These are phyloP conservation scores for Tinea pellionella DNA, from an alignment of 2,888 invertebrate genomes.

Conservation along the genomic window DNA sequence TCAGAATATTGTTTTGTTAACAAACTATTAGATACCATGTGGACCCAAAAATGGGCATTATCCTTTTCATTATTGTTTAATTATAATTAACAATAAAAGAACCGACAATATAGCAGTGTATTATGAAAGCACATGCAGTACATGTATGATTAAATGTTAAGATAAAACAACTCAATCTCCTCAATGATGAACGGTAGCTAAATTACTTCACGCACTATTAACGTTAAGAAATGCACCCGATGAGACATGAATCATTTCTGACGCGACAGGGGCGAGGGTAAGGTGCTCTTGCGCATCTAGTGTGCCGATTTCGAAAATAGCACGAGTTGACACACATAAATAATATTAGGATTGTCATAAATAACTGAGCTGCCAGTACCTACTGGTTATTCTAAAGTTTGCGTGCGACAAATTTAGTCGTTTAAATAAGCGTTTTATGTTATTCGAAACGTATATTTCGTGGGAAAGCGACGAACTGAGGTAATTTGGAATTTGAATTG, in stretches of 20 bases:
- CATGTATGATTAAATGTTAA: slow-evolving; percentile 1
- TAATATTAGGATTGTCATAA: slow-evolving; percentile 53
- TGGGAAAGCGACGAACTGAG: neutral
- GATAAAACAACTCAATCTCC: neutral
- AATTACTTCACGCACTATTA: slow-evolving; percentile 27
- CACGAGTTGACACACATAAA: slow-evolving; percentile 62
- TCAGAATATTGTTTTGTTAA: too few relatives aligned
- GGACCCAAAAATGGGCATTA: too few relatives aligned
- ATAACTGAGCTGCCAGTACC: slow-evolving; percentile 26
- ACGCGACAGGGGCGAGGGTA: slow-evolving; percentile 13
- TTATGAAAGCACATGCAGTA: neutral
- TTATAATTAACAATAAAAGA: neutral
- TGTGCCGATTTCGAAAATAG: slow-evolving; percentile 49
- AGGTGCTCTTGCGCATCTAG: slow-evolving; percentile 28
- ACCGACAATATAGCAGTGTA: neutral
- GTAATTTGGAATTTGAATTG: neutral
- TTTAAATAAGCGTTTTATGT: neutral
- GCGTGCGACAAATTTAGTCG: neutral
- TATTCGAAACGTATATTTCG: neutral
- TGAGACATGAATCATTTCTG: slow-evolving; percentile 41
- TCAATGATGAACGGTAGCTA: slow-evolving; percentile 21
- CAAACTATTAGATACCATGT: too few relatives aligned
- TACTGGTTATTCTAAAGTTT: slow-evolving; percentile 1
- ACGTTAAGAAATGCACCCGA: slow-evolving; percentile 40
- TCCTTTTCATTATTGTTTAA: too few relatives aligned